These are phyloP conservation scores for Penelope pileata DNA, from an alignment of 2,113 vertebrate species.

Conservation along the genomic window DNA sequence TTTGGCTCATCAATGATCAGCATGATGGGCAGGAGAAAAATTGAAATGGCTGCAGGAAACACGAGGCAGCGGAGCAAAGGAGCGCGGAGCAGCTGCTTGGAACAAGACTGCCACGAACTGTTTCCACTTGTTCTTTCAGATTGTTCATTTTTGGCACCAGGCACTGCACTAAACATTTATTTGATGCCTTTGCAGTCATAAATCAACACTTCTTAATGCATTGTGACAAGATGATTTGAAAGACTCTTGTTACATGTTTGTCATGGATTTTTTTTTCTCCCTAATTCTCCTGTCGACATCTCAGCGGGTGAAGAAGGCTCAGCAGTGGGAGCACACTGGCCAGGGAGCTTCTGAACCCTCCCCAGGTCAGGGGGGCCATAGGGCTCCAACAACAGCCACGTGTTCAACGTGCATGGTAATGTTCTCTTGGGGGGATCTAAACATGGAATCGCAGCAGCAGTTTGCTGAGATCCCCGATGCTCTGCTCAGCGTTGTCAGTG, in stretches of 20 bases:
- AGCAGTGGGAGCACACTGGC: background rate
- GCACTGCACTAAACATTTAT: background rate
- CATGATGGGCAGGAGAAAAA: background rate
- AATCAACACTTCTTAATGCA: conserved; percentile 32
- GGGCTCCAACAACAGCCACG: background rate
- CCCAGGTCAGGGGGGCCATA: background rate
- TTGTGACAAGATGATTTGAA: conserved; percentile 18
- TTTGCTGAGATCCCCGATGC: background rate
- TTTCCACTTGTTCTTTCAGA: conserved; percentile 38
- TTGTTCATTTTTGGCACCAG: conserved; percentile 26
- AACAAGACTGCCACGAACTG: background rate
- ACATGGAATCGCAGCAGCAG: background rate
- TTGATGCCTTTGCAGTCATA: conserved; percentile 24
- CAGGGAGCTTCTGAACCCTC: background rate
- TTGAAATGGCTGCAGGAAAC: conserved; percentile 25
- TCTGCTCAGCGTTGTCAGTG: background rate
- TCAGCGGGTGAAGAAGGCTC: background rate
- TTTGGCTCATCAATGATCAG: background rate
- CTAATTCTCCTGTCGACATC: background rate
- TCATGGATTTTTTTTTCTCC: background rate
- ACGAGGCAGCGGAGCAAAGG: background rate
- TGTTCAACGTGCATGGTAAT: background rate
- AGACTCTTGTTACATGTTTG: background rate
- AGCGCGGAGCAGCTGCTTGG: conserved; percentile 13
- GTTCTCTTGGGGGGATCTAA: background rate